These are phyloP conservation scores for Drosophila flavopinicola DNA, from an alignment of 2,888 invertebrate genomes.

Conservation along the genomic window DNA sequence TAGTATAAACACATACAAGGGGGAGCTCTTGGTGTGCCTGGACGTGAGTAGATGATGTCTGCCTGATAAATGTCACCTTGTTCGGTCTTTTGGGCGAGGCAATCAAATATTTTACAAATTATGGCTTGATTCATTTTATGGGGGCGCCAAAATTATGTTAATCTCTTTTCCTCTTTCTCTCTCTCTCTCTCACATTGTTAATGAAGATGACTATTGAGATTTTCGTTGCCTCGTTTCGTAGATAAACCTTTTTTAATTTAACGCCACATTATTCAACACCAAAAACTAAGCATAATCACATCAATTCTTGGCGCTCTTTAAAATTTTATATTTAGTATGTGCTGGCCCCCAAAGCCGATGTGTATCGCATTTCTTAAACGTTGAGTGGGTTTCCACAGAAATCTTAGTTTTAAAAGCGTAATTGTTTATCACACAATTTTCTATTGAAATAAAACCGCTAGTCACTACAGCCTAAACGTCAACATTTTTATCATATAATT, in stretches of 20 bases:
- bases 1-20: slow-evolving; percentile 4
- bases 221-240: slow-evolving; percentile 15
- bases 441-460: neutral
- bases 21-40: slow-evolving; percentile 34
- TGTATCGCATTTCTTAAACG: slow-evolving; percentile 9
- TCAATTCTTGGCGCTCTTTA: slow-evolving; percentile 4
- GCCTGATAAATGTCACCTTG: slow-evolving; percentile 64
- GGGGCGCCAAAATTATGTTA: slow-evolving; percentile 68
- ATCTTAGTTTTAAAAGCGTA: neutral
- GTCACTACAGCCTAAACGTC: too few species aligned
- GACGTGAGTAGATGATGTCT: slow-evolving; percentile 48
- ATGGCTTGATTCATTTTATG: slow-evolving; percentile 46
- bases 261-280: slow-evolving; percentile 46
- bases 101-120: slow-evolving; percentile 70
- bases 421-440: slow-evolving; percentile 29
- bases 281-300: neutral
- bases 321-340: slow-evolving; percentile 30
- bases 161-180: slow-evolving; percentile 13
- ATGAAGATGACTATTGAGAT: slow-evolving; percentile 47
- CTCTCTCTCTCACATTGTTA: slow-evolving; percentile 13
- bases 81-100: slow-evolving; percentile 57
- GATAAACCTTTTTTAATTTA: slow-evolving; percentile 58
- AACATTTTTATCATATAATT: too few species aligned
- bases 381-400: slow-evolving; percentile 5
- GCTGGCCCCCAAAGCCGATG: slow-evolving; percentile 17